These are phyloP conservation scores for Prenolepis imparis DNA, from an alignment of 2,888 invertebrate genomes.

Conservation along the genomic window DNA sequence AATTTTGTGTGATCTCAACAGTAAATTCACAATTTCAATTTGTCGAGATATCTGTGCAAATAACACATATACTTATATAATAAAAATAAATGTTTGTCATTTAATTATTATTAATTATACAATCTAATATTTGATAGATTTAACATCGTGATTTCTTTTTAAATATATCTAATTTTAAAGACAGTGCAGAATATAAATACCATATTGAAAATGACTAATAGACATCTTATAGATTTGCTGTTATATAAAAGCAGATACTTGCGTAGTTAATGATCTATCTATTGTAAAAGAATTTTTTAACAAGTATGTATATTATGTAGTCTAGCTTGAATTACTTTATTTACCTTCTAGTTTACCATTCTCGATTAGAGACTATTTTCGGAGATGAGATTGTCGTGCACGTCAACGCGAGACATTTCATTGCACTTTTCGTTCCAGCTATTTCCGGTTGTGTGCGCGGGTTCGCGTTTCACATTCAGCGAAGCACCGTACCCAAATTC, in stretches of 20 bases:
- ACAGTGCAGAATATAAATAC: not conserved
- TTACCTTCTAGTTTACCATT: conserved; percentile 14
- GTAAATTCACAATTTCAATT: not conserved
- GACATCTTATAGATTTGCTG: not conserved
- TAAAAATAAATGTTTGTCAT: not conserved
- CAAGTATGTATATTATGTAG: not conserved
- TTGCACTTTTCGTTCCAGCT: conserved; percentile 62
- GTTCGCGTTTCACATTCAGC: conserved; percentile 64
- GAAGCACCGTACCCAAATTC: conserved; percentile 58
- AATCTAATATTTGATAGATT: not conserved
- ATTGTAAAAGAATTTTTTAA: not conserved
- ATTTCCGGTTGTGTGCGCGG: conserved; percentile 55
- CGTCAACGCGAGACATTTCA: conserved; percentile 55
- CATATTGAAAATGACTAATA: not conserved
- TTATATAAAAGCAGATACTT: not conserved
- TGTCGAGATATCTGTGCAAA: not conserved
- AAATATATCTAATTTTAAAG: not conserved
- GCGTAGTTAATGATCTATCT: not conserved
- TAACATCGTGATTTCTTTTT: not conserved
- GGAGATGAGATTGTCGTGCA: conserved; percentile 28
- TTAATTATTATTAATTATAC: conserved; percentile 2
- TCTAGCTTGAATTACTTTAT: not conserved
- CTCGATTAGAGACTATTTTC: conserved; percentile 40
- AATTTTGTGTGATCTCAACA: not conserved
- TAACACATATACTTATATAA: not conserved